Conservation (phyloP, 2,113 vertebrate species). For the Cepphus grylle region DNA sequence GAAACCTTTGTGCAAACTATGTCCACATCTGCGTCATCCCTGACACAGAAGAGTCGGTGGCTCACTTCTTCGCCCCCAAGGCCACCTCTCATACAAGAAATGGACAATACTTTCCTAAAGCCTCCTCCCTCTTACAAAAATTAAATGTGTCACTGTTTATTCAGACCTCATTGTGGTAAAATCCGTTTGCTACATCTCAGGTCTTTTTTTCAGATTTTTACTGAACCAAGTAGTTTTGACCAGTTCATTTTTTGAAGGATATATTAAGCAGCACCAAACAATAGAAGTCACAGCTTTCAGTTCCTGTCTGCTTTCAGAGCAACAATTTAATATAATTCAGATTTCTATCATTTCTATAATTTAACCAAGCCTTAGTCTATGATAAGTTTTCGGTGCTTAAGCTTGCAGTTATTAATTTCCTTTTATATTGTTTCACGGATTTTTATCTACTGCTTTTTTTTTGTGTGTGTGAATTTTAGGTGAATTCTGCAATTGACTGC, state of each 20-base stretch:
- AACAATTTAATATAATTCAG: neutral
- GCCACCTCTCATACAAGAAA: neutral
- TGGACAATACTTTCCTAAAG: neutral
- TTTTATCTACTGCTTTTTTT: neutral
- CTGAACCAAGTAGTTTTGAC: neutral
- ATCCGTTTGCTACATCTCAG: neutral
- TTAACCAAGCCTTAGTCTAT: neutral
- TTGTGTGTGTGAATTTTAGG: neutral
- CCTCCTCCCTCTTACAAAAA: neutral
- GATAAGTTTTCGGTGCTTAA: neutral
- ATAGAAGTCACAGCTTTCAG: neutral
- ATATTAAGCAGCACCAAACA: neutral
- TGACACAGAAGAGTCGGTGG: neutral
- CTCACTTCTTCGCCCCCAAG: neutral
- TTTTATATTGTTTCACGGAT: neutral
- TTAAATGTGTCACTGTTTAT: neutral
- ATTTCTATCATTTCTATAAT: neutral
- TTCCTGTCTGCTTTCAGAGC: neutral
- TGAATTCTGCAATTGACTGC: neutral
- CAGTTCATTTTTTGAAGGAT: neutral
- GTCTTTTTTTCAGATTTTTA: neutral
- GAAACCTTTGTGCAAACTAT: neutral
- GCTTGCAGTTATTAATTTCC: neutral
- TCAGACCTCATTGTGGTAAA: neutral
- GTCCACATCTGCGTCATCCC: neutral